Evolutionary conservation across 1,140 invertebrate genomes (phyloP).

Genomic region (Gyrodactylus bullatarudis): DNA sequence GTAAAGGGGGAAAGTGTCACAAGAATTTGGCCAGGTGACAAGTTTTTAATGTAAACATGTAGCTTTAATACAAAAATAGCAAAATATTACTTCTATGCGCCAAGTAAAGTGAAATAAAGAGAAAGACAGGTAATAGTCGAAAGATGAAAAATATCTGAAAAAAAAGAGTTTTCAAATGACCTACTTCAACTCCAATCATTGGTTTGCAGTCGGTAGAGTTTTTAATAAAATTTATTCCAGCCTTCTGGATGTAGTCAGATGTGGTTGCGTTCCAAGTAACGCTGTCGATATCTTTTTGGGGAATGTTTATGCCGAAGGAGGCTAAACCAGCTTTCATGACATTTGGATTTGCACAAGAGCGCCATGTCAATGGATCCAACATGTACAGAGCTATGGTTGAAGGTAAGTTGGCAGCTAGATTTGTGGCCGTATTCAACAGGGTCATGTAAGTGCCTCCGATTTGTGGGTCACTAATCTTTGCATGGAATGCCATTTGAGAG

Average conservation of each 20-base stretch:
- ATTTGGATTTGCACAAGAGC: neutral
- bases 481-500: constrained; percentile 39
- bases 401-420: constrained; percentile 27
- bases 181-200: neutral
- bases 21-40: too few relatives aligned
- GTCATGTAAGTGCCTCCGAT: constrained; percentile 99
- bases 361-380: neutral
- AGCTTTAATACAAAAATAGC: too few relatives aligned
- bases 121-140: too few relatives aligned
- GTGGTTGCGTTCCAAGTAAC: neutral
- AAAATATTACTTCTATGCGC: too few relatives aligned
- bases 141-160: too few relatives aligned
- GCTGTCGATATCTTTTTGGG: neutral
- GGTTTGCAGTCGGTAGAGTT: neutral
- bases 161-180: neutral
- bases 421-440: constrained; percentile 66
- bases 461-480: constrained; percentile 45
- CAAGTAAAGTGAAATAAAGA: too few relatives aligned
- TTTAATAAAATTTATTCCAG: neutral
- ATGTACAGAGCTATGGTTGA: neutral
- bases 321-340: neutral
- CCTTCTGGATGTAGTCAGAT: neutral
- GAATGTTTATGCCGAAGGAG: neutral
- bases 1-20: too few relatives aligned
- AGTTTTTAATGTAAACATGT: too few relatives aligned